Evolutionary conservation across 1,140 invertebrate species (phyloP).

Genomic region (Coboldia fuscipes): DNA sequence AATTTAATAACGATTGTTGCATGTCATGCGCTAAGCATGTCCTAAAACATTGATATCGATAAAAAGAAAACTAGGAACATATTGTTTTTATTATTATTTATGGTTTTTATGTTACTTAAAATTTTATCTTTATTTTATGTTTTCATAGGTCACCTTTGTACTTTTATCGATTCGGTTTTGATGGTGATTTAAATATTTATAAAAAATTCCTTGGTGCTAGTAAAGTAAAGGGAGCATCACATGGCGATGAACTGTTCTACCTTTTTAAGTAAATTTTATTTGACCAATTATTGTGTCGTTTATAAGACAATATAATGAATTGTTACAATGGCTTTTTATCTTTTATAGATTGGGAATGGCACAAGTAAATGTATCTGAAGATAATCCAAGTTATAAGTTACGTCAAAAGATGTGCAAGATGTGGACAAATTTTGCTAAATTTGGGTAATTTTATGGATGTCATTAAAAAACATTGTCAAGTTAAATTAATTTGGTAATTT

Average conservation of each 20-base stretch:
- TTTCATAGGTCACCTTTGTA: slow-evolving; percentile 9
- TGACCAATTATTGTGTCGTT: not conserved
- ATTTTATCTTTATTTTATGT: not conserved
- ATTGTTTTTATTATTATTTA: too few species aligned
- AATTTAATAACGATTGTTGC: too few species aligned
- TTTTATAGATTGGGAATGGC: slow-evolving; percentile 24
- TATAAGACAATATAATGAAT: not conserved
- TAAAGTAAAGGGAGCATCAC: slow-evolving; percentile 26
- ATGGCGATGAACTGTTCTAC: slow-evolving; percentile 34
- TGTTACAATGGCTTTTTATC: not conserved
- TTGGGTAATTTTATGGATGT: too few species aligned
- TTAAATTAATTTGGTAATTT: too few species aligned
- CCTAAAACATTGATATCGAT: too few species aligned
- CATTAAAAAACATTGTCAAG: too few species aligned
- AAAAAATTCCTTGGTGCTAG: slow-evolving; percentile 21
- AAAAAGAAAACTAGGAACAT: too few species aligned
- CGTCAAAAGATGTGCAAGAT: slow-evolving; percentile 26
- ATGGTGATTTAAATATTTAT: slow-evolving; percentile 28
- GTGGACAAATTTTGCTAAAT: slow-evolving; percentile 41
- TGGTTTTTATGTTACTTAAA: not conserved
- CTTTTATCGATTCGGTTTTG: slow-evolving; percentile 27
- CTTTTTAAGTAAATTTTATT: slow-evolving; percentile 23
- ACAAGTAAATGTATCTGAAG: slow-evolving; percentile 21
- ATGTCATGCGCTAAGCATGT: too few species aligned
- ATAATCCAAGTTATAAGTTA: slow-evolving; percentile 20